A percentile compares a stretch with the other conserved stretches of the same genome.
These are phyloP conservation scores for Vulpes vulpes DNA, from an alignment of 2,113 vertebrate genomes.

Conservation along the genomic window DNA sequence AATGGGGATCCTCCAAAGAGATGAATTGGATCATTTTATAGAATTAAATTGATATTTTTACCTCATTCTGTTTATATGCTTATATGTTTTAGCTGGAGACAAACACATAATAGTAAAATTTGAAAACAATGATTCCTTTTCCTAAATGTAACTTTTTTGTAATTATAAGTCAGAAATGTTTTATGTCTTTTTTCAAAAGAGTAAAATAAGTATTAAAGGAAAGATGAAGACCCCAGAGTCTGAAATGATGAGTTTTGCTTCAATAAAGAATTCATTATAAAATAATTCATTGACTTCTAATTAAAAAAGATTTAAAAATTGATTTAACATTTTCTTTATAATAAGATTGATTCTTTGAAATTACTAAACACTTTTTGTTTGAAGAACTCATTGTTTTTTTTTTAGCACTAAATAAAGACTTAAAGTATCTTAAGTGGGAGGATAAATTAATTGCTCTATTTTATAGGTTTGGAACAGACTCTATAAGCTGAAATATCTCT, in stretches of 20 bases:
- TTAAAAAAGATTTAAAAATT: conserved; percentile 59
- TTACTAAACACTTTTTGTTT: conserved; percentile 45
- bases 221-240: neutral
- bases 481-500: neutral
- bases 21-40: neutral
- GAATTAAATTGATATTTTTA: neutral
- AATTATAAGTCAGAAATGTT: neutral
- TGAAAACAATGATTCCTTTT: neutral
- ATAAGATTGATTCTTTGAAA: conserved; percentile 38
- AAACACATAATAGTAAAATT: neutral
- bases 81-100: neutral
- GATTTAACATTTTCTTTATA: conserved; percentile 59
- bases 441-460: conserved; percentile 19
- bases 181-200: neutral
- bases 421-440: neutral
- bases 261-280: conserved; percentile 19
- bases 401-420: conserved; percentile 4
- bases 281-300: conserved; percentile 53
- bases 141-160: neutral
- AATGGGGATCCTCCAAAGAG: neutral
- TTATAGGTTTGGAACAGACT: neutral
- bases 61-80: neutral
- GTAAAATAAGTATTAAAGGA: neutral
- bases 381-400: neutral
- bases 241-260: conserved; percentile 24